Conservation (phyloP, 2,113 vertebrate genomes). For the Peromyscus leucopus region DNA sequence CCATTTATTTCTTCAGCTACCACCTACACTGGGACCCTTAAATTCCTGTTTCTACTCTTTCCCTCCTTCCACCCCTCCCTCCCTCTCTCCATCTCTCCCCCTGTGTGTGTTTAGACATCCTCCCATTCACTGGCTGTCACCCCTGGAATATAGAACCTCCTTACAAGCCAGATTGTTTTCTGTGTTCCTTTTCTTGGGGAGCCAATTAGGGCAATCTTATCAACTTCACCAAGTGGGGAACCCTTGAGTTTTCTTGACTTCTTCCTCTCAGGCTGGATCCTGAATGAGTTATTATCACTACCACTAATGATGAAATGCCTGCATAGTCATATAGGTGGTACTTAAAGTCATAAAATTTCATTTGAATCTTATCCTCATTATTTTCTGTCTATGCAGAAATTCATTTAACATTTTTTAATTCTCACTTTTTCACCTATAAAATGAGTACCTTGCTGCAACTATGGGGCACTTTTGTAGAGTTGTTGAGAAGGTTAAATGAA, state of each 20-base stretch:
- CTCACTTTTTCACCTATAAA: constrained; percentile 2
- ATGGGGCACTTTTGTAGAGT: neutral
- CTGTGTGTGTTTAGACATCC: neutral
- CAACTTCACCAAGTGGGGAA: neutral
- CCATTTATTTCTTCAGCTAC: neutral
- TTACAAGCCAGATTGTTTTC: neutral
- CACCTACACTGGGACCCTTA: neutral
- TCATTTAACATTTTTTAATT: neutral
- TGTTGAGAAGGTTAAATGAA: constrained; percentile 43
- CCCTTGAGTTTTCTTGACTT: neutral
- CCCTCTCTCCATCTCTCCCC: no score
- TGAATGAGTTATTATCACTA: neutral
- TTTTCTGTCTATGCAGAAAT: constrained; percentile 29
- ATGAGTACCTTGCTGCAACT: neutral
- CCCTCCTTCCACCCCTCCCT: no score
- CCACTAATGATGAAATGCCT: neutral
- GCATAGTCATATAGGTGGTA: constrained; percentile 3
- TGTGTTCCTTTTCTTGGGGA: constrained; percentile 6
- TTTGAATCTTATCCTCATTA: neutral
- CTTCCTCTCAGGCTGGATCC: neutral
- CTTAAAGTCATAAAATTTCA: neutral
- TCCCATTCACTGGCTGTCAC: neutral
- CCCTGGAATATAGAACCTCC: neutral
- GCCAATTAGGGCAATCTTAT: neutral
- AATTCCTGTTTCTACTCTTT: neutral